Base-by-base conservation (phyloP, 2,888 invertebrate genomes). In the Xanthorhoe spadicearia region DNA sequence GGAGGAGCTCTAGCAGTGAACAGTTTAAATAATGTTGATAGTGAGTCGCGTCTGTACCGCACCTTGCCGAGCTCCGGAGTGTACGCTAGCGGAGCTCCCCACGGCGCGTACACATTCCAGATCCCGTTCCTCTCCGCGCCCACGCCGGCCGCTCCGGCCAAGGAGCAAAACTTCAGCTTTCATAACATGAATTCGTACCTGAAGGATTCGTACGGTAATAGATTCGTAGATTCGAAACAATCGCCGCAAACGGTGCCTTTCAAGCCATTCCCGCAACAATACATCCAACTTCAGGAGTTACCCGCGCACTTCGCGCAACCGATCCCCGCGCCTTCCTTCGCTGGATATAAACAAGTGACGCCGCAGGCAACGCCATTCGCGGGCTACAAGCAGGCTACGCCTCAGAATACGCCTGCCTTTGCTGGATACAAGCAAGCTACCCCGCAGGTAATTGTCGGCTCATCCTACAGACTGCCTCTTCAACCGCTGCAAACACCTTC, bases 141-240 rank as follows among this genome's bases (percentile, higher is more conserved):
- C 4, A 83, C 81, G 6, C 83, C 84, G 53, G 50, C 81, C 49
- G 71, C 86, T 13, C 88, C 89, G 1, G 83, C 89, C 53, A 87
- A 86, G 59, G 83, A 86, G 17, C 52, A 51, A 69, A 82, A 85
- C 63, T 78, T 74, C 52, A 71, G 80, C 48, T 76, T 84, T 19
- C 85, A 86, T 54, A 87, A 84, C 52, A 75, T 81, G 18, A 86
- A 85, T 62, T 83, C 83, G 19, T 85, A 81, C 69, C 76, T 92
- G 66, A 89, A 83, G 73, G 93, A 93, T 72, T 93, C 93, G 0
- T 93, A 93, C 68, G 93, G 93, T 23, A 91, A 93, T 60, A 83
- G 80, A 71, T 92, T 86, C 69, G 83, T 86, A 23, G 85, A 81
- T 58, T 74, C 83, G 13, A 67, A 87, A 35, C 84, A 81, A 62